Evolutionary conservation across 2,888 invertebrate genomes (phyloP).

Genomic region (Ophonus ardosiacus): DNA sequence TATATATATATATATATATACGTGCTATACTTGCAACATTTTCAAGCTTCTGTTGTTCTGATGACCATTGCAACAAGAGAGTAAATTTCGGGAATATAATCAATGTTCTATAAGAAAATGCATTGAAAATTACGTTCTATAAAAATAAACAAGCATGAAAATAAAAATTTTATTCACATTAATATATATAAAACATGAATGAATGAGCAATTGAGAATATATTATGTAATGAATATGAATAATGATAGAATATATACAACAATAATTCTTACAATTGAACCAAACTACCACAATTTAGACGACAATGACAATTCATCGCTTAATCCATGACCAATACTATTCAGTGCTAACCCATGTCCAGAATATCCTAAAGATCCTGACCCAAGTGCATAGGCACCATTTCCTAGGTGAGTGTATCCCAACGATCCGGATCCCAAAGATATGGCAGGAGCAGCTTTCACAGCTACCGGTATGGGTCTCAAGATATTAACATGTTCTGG

Average conservation of each 20-base stretch:
- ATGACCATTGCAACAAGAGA: no score
- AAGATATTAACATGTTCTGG: slow-evolving; percentile 77
- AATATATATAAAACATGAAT: background rate
- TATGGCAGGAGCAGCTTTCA: slow-evolving; percentile 71
- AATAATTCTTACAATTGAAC: background rate
- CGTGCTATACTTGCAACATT: no score
- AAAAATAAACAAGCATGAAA: background rate
- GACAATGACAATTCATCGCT: background rate
- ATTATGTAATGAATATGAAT: background rate
- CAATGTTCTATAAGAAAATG: no score
- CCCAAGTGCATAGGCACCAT: slow-evolving; percentile 73
- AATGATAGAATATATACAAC: slow-evolving; percentile 17
- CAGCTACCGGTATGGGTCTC: slow-evolving; percentile 75
- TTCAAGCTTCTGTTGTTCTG: no score
- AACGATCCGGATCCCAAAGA: slow-evolving; percentile 73
- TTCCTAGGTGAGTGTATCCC: slow-evolving; percentile 72
- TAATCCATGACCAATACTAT: background rate
- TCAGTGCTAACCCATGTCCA: slow-evolving; percentile 8
- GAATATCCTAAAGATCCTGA: slow-evolving; percentile 73
- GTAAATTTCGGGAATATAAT: no score
- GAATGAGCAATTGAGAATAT: background rate
- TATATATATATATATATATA: no score
- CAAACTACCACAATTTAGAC: slow-evolving; percentile 12
- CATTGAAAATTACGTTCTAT: background rate
- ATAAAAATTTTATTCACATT: slow-evolving; percentile 10